These are phyloP conservation scores for Pheosia tremula DNA, from an alignment of 2,888 invertebrate genomes.

Conservation along the genomic window DNA sequence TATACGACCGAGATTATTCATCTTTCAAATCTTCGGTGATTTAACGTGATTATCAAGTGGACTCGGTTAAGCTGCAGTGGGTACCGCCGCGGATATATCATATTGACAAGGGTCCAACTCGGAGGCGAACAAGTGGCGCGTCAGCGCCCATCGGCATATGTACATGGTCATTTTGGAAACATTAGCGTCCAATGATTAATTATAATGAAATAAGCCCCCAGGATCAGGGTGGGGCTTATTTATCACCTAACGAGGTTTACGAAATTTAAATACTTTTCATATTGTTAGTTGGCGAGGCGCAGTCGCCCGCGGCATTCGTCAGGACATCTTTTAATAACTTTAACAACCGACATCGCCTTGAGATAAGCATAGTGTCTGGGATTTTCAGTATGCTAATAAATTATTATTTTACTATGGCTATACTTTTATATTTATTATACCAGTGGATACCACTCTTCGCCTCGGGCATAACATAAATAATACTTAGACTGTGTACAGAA, in stretches of 20 bases:
- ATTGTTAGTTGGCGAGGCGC: conserved; percentile 15
- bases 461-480: no score
- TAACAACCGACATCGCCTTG: conserved; percentile 12
- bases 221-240: conserved; percentile 30
- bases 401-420: no score
- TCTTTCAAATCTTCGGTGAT: conserved; percentile 29
- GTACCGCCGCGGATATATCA: conserved; percentile 47
- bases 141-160: conserved; percentile 30
- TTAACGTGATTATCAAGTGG: conserved; percentile 42
- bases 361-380: conserved; percentile 25
- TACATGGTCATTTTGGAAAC: conserved; percentile 38
- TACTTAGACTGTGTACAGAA: no score
- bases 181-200: conserved; percentile 53
- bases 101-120: conserved; percentile 52
- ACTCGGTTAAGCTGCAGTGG: conserved; percentile 32
- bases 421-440: no score
- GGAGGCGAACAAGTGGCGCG: conserved; percentile 18
- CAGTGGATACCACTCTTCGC: no score
- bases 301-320: conserved; percentile 17
- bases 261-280: conserved; percentile 33
- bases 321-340: conserved; percentile 30
- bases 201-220: conserved; percentile 38
- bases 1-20: conserved; percentile 22
- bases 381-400: conserved; percentile 8
- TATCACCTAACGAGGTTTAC: conserved; percentile 23